Conservation (phyloP, 1,140 invertebrate species). For the Elymnias hypermnestra region DNA sequence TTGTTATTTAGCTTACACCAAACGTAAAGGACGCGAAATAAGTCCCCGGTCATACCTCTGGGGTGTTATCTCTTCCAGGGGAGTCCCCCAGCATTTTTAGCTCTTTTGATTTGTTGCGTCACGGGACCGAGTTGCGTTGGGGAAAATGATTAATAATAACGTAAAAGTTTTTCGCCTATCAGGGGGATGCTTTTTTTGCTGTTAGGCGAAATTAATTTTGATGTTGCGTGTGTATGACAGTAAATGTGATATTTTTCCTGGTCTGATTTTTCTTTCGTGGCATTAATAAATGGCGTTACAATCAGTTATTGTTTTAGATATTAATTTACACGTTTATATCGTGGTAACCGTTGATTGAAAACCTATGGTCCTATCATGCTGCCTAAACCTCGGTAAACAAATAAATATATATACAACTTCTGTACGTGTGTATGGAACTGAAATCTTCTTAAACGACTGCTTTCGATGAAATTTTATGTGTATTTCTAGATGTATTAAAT, state of each 20-base stretch:
- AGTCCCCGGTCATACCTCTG: conserved; percentile 28
- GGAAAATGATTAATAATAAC: conserved; percentile 25
- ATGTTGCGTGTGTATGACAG: conserved; percentile 3
- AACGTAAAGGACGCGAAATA: conserved; percentile 24
- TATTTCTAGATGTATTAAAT: too few relatives aligned
- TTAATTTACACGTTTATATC: too few relatives aligned
- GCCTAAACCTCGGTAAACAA: too few relatives aligned
- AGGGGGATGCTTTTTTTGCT: conserved; percentile 13
- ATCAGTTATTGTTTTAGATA: too few relatives aligned
- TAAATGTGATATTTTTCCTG: neutral
- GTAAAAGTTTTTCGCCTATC: conserved; percentile 17
- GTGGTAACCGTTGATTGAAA: too few relatives aligned
- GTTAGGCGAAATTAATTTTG: conserved; percentile 18
- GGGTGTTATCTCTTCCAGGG: conserved; percentile 26
- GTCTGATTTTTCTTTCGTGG: neutral
- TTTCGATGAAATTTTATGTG: too few relatives aligned
- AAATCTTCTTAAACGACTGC: too few relatives aligned
- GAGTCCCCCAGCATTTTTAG: conserved; percentile 20
- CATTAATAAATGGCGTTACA: neutral
- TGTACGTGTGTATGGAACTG: too few relatives aligned
- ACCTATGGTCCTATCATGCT: too few relatives aligned
- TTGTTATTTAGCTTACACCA: too few relatives aligned
- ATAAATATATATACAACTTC: too few relatives aligned
- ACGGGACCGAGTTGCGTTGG: conserved; percentile 10
- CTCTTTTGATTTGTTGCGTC: conserved; percentile 29